Base-by-base conservation (phyloP, 1,140 invertebrate genomes). In the Medauroidea extradentata region DNA sequence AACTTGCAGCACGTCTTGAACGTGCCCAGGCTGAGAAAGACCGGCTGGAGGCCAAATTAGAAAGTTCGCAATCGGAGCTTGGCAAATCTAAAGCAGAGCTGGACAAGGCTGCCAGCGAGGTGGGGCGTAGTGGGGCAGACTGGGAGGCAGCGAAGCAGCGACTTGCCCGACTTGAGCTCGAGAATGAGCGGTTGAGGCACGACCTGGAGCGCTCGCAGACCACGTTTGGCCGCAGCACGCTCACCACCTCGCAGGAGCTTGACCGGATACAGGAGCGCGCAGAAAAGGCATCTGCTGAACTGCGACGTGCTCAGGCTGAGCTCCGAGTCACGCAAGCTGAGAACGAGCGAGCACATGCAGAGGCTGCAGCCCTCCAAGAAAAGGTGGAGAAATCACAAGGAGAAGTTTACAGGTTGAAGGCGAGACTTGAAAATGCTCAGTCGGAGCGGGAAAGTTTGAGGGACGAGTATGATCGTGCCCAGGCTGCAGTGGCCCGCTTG, bases 1-100 rank as follows among this genome's bases (percentile, higher is more conserved):
- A 95, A 76, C 79, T 94, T 34, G 90, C 90, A 53, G 89, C 93
- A 13, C 82, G 91, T 58, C 76, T 93, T 57, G 93, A 96, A 73
- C 83, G 93, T 69, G 89, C 90, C 2, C 85, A 90, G 67, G 87
- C 88, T 1, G 93, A 96, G 69, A 93, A 95, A 71, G 93, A 94
- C 69, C 83, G 91, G 18, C 78, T 96, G 11, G 93, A 96, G 77
- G 85, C 91, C 19, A 93, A 93, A 70, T 74, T 96, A 59, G 93
- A 96, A 72, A 90, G 88, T 65, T 94, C 91, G 16, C 93, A 96
- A 71, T 93, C 90, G 2, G 93, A 96, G 73, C 78, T 96, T 38
- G 93, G 93, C 44, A 95, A 96, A 76, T 93, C 90, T 46, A 94
- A 94, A 76, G 93, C 92, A 9, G 93, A 96, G 70, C 76, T 95